Conservation (phyloP, 2,113 vertebrate genomes). For the Zeus faber region DNA sequence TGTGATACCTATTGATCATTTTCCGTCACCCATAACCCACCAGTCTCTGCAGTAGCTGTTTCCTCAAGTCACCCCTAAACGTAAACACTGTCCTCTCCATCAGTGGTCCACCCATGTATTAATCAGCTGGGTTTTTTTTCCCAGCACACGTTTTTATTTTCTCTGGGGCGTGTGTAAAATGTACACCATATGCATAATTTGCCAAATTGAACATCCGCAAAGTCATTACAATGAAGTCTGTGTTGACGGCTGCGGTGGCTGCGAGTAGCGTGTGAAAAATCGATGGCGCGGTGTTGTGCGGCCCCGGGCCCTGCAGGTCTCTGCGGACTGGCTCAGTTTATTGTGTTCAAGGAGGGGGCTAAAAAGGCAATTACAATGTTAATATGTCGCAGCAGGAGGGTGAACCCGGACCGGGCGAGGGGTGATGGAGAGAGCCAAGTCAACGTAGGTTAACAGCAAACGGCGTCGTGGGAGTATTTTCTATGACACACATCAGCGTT, state of each 20-base stretch:
- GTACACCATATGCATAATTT: slow-evolving; percentile 24
- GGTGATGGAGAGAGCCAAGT: slow-evolving; percentile 64
- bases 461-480: slow-evolving; percentile 71
- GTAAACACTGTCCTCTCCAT: no score
- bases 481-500: slow-evolving; percentile 9
- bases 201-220: slow-evolving; percentile 16
- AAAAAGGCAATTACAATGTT: slow-evolving; percentile 94
- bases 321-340: slow-evolving; percentile 56
- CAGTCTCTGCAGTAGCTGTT: no score
- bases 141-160: no score
- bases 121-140: no score
- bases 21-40: no score
- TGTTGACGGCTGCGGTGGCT: slow-evolving; percentile 51
- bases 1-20: slow-evolving; percentile 41
- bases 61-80: no score
- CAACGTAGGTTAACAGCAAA: slow-evolving; percentile 77
- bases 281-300: slow-evolving; percentile 66
- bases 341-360: slow-evolving; percentile 71
- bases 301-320: slow-evolving; percentile 60
- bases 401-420: slow-evolving; percentile 23
- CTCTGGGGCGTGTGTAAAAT: no score
- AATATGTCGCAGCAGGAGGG: slow-evolving; percentile 83
- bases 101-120: no score
- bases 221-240: slow-evolving; percentile 20
- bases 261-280: slow-evolving; percentile 74